Conservation (phyloP, 1,140 invertebrate species). For the Cotesia typhae region DNA sequence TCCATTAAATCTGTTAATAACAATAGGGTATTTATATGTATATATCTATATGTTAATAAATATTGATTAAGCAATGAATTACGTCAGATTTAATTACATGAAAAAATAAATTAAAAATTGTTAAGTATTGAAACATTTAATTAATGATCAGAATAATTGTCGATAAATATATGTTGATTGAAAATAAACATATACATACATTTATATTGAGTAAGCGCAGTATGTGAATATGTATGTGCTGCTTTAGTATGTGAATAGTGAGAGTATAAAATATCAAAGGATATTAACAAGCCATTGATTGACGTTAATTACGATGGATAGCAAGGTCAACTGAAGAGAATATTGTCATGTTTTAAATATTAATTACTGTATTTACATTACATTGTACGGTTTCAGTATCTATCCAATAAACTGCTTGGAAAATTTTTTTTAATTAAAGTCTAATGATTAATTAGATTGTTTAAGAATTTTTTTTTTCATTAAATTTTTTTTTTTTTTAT, state of each 20-base stretch:
- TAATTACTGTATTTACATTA: constrained; percentile 1
- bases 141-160: constrained; percentile 18
- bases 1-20: background rate
- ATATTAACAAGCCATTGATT: background rate
- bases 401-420: too few species aligned
- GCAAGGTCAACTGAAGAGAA: background rate
- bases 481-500: too few species aligned
- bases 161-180: constrained; percentile 12
- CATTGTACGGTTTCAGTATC: background rate
- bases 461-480: too few species aligned
- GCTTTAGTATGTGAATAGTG: constrained; percentile 7
- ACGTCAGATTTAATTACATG: constrained; percentile 2
- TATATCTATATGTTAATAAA: background rate
- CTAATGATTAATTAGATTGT: too few species aligned
- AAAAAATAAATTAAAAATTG: background rate
- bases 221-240: background rate
- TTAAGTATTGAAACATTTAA: background rate
- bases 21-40: too few species aligned
- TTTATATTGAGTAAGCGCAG: background rate
- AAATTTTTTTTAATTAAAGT: too few species aligned
- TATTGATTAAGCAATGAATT: background rate
- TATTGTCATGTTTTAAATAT: background rate
- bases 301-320: constrained; percentile 19
- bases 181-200: background rate
- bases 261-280: constrained; percentile 4